Base-by-base conservation (phyloP, 1,140 invertebrate genomes). In the Drosophila kohkoa region DNA sequence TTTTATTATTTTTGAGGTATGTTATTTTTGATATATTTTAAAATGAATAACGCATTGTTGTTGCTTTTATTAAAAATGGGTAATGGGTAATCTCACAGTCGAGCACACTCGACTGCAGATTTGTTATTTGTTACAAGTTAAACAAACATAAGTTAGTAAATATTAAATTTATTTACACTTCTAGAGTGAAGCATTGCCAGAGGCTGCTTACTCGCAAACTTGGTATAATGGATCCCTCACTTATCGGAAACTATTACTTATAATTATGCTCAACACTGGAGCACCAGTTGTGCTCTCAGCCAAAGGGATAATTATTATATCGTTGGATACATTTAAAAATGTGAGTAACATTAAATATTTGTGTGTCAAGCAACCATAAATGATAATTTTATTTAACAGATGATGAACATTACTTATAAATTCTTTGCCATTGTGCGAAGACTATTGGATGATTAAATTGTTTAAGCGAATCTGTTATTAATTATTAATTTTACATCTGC, bases 271-370 rank as follows among this genome's bases (percentile, higher is more conserved):
- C 1, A 57, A 46, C 7, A 65, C 75, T 10, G 41, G 63, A 45
- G 60, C 55, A 3, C 75, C 79, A 6, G 70, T 59, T 8, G 45
- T 69, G 7, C 64, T 82, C 13, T 66, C 69, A 4, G 79, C 79
- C 6, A 74, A 7, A 16, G 75, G 69, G 2, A 10, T 82, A 1
- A 62, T 74, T 16, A 63, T 68, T 5, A 67, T 81, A 38, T 82
- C 79, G 2, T 45, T 69, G 8, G 65, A 77, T n/a, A 75, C 79
- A 8, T 82, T 82, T 20, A 81, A 64, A n/a, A 82, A 35, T 16
- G 79, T 82, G 46, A 71, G 67, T 41, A 11, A 1, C 35, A 38
- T 41, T 16, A 1, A 48, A 43, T 25, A 20, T 28, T 28, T 3
- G 5, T 10, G 1, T 7, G 1, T n/a, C 4, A 16, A 13, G 0